Evolutionary conservation across 2,888 invertebrate species (phyloP).

Genomic region (Octodonta nipae): DNA sequence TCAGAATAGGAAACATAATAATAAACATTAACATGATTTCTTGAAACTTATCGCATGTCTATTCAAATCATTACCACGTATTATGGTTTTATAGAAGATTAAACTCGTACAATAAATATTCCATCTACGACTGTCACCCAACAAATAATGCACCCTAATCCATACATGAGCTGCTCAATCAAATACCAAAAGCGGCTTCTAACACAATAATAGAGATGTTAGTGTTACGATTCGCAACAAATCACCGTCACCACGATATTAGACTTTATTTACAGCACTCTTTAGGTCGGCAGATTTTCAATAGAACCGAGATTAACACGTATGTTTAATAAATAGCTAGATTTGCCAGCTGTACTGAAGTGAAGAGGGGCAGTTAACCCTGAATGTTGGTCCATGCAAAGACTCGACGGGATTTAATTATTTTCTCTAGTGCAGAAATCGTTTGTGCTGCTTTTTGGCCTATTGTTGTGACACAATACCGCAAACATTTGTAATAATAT

Average conservation of each 20-base stretch:
- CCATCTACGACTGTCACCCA: conserved; percentile 15
- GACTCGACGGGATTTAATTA: not conserved
- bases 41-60: no score
- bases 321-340: conserved; percentile 40
- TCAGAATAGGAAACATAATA: no score
- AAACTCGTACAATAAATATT: conserved; percentile 8
- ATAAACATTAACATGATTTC: no score
- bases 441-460: conserved; percentile 18
- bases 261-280: conserved; percentile 3
- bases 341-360: conserved; percentile 36
- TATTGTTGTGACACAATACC: conserved; percentile 36
- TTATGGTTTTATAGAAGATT: conserved; percentile 3
- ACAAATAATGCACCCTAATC: conserved; percentile 24
- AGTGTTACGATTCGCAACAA: conserved; percentile 30
- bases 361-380: conserved; percentile 29
- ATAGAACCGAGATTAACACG: conserved; percentile 35
- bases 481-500: conserved; percentile 39
- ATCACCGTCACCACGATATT: conserved; percentile 18
- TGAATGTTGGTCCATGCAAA: conserved; percentile 10
- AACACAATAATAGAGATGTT: conserved; percentile 34
- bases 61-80: conserved; percentile 1
- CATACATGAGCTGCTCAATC: conserved; percentile 31
- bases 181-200: conserved; percentile 30
- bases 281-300: conserved; percentile 6
- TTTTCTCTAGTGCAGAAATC: not conserved